Evolutionary conservation across 1,140 invertebrate species (phyloP), one percentile per base, ranked within the genome.

Genomic region (Drusus annulatus): DNA sequence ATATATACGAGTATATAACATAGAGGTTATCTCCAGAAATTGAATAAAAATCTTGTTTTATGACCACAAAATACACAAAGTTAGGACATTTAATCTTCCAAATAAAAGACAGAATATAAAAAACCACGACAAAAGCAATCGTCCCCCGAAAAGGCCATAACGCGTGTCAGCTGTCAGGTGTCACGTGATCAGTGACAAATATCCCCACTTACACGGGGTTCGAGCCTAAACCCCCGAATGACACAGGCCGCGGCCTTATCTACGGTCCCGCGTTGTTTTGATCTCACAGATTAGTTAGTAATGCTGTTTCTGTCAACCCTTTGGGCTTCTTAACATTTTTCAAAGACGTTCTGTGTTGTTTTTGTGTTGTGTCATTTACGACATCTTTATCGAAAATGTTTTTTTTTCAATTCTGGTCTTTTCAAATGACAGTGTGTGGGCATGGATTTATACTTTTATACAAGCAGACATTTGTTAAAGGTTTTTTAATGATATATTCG

Each of bases 231-330:
- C 17, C 56, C n/a, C 19, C 54, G 54, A 60, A 10, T 21, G 54
- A 56, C 54, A 21, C 54, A 56, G n/a, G 10, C 56, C 56, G 56
- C 56, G 19, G 56, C 6, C 56, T 60, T 19, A 60, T 58, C 56
- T 60, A 23, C n/a, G 3, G 56, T 8, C 10, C 31, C 31, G 7
- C 31, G n/a, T 45, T 60, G 56, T 60, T 60, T n/a, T 23, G 56
- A 60, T 60, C 19, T 60, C 7, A 19, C 23, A 60, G 13, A 60
- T 19, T 60, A 60, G 56, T 23, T 23, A 8, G n/a, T 56, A 23
- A 60, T 19, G 56, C 19, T 60, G 56, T 60, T 60, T 60, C 56
- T 60, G 56, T 60, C 56, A 60, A 60, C 56, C 17, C n/a, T 60
- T 17, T 60, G 23, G 56, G 19, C 56, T 60, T 21, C 56, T 60